phyloP scores from a whole-genome alignment of 2,113 vertebrate species.

The Himantopus leucocephalus region DNA sequence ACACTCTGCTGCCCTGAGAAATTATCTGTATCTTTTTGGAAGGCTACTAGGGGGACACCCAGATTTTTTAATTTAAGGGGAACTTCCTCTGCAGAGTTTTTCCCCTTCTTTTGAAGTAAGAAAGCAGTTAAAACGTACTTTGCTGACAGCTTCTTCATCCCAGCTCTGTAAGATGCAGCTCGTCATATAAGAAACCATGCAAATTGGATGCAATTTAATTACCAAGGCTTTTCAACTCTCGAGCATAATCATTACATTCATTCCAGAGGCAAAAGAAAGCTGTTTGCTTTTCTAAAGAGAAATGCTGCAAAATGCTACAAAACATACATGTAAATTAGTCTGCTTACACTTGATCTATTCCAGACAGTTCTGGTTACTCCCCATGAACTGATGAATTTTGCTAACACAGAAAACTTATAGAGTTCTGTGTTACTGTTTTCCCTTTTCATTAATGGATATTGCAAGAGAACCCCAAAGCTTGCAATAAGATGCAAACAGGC shows the following conservation, averaged over 20 bases:
- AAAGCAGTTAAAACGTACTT: background rate
- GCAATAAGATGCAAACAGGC: background rate
- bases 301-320: background rate
- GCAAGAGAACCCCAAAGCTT: background rate
- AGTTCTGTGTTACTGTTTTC: background rate
- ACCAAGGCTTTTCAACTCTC: background rate
- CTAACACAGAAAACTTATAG: background rate
- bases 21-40: background rate
- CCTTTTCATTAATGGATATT: background rate
- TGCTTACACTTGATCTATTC: background rate
- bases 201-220: background rate
- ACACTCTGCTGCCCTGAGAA: background rate
- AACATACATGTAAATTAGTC: background rate
- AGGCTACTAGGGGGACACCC: accelerated
- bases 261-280: background rate
- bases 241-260: background rate
- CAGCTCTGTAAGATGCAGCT: background rate
- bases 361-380: background rate
- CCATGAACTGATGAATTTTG: background rate
- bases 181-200: background rate
- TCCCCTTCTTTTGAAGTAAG: background rate
- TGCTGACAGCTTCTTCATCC: background rate
- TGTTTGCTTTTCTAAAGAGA: slow-evolving; percentile 3
- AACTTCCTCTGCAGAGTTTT: background rate
- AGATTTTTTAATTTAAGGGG: background rate